These are phyloP conservation scores for Aricia agestis DNA, from an alignment of 1,140 invertebrate genomes.

Conservation along the genomic window DNA sequence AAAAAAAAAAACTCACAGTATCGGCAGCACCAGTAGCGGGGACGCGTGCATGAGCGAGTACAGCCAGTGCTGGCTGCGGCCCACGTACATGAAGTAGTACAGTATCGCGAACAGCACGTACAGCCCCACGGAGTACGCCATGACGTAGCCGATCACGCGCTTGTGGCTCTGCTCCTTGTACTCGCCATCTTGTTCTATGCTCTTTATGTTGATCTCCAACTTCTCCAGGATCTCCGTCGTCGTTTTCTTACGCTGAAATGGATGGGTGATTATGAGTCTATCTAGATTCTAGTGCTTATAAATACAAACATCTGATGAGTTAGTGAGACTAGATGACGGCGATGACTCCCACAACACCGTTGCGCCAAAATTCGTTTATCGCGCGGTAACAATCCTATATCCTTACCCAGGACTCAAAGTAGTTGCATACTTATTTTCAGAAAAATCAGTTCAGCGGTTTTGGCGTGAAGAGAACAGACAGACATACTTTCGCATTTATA, in stretches of 20 bases:
- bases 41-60: slow-evolving; percentile 78
- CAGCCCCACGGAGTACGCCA: slow-evolving; percentile 87
- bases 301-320: too few species aligned
- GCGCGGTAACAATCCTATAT: too few species aligned
- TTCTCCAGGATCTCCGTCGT: slow-evolving; percentile 86
- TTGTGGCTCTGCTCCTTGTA: slow-evolving; percentile 88
- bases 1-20: slow-evolving; percentile 35
- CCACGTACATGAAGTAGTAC: slow-evolving; percentile 84
- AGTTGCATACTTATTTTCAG: too few species aligned
- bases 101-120: slow-evolving; percentile 85
- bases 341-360: too few species aligned
- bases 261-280: slow-evolving; percentile 2
- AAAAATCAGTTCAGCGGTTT: too few species aligned
- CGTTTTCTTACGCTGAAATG: slow-evolving; percentile 87
- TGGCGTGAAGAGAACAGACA: too few species aligned
- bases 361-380: too few species aligned
- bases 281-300: neutral
- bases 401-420: too few species aligned
- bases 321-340: too few species aligned
- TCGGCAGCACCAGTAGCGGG: slow-evolving; percentile 82
- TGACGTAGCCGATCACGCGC: slow-evolving; percentile 85
- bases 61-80: slow-evolving; percentile 69
- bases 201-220: slow-evolving; percentile 87
- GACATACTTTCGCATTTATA: too few species aligned
- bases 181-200: slow-evolving; percentile 86